Base-by-base conservation (phyloP, 2,113 vertebrate genomes). In the Struthio camelus region DNA sequence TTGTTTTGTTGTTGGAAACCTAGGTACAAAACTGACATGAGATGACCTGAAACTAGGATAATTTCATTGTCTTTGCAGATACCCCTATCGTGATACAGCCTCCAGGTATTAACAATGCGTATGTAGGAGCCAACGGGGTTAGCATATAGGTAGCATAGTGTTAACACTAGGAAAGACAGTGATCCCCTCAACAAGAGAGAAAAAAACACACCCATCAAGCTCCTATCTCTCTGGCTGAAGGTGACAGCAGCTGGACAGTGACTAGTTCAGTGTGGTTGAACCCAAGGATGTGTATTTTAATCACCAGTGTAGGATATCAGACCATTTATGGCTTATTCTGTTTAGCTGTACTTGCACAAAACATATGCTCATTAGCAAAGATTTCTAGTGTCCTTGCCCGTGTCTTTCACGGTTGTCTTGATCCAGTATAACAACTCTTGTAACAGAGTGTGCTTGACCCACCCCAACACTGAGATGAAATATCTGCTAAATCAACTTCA, bases 21-120 rank as follows among this genome's bases (percentile, higher is more conserved):
- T 79, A 92, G 19, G 38, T 66, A 46, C n/a, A 42, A 30, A 78
- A 30, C 71, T 64, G 77, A 28, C n/a, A n/a, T 70, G 64, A 87
- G 4, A 25, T 54, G 12, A 86, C 22, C 59, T 84, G 28, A 70
- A 62, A 66, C 7, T 42, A 13, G n/a, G n/a, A 10, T 44, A 51
- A 76, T 85, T 88, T 90, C 53, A 16, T 64, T 93, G 58, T 38
- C 58, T 80, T 83, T 64, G 38, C n/a, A 73, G n/a, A 25, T 69
- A 42, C 20, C 62, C 30, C 11, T 34, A 72, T 58, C 16, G 30
- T 67, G 42, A 42, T 82, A 80, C 76, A 76, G 32, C 64, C n/a
- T 72, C 3, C 0, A 0, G 69, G 28, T 38, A 7, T 61, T 88
- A 61, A 82, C 48, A 67, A 2, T 25, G 25, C 14, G 42, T 14